phyloP scores from a whole-genome alignment of 2,888 invertebrate species.

The Baronia brevicornis region DNA sequence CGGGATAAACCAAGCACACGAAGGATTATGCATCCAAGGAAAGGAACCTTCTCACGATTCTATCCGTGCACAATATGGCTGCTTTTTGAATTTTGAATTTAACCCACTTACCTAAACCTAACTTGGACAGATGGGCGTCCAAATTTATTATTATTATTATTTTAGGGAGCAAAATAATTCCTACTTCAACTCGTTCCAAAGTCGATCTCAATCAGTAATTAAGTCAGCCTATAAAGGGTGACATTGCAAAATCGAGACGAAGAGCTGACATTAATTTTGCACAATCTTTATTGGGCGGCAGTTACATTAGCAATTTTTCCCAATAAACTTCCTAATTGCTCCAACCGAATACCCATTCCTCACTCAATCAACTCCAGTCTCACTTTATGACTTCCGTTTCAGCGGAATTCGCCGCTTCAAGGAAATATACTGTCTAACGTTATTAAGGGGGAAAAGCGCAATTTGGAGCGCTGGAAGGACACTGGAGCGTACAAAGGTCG shows the following conservation, averaged over 20 bases:
- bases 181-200: too few relatives aligned
- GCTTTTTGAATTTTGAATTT: too few relatives aligned
- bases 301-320: constrained; percentile 54
- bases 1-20: too few relatives aligned
- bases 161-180: too few relatives aligned
- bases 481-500: constrained; percentile 35
- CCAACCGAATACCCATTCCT: constrained; percentile 39
- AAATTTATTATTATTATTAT: too few relatives aligned
- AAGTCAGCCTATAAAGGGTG: constrained; percentile 34
- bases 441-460: constrained; percentile 42
- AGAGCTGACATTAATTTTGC: constrained; percentile 28
- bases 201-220: constrained; percentile 35
- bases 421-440: constrained; percentile 43
- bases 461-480: constrained; percentile 47
- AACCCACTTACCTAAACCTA: too few relatives aligned
- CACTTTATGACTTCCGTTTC: constrained; percentile 44
- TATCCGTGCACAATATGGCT: too few relatives aligned
- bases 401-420: constrained; percentile 33
- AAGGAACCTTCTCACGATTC: too few relatives aligned
- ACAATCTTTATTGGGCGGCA: constrained; percentile 24
- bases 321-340: constrained; percentile 47
- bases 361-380: constrained; percentile 49
- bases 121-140: too few relatives aligned
- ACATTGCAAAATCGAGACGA: constrained; percentile 28
- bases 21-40: too few relatives aligned